Evolutionary conservation across 2,797 vertebrate species (phyloP), one percentile per base, ranked within the genome.

Genomic region (Pantherophis alleghaniensis): DNA sequence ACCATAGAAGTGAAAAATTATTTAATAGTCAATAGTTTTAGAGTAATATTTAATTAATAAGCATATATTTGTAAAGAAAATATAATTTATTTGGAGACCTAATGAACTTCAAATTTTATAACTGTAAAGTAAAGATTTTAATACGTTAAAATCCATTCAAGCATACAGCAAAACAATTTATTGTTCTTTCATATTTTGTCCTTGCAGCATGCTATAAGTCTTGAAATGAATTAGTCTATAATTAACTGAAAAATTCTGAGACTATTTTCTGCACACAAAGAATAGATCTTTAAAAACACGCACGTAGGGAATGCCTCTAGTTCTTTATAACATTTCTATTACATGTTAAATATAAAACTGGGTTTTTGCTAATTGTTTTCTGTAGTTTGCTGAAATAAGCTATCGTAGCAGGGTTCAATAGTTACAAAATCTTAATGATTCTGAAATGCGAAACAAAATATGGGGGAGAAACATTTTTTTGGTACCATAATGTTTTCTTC

Each of bases 391-490:
- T 32, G 24, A 61, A 90, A 61, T 22, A 66, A 90, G 28, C 0
- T 26, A 93, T 94, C 89, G 10, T 92, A 47, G 28, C 42, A 24
- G 2, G 63, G 5, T 47, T 83, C 2, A 9, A 12, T 56, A 83
- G 37, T 47, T 83, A 91, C 92, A 79, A 5, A 0, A n/a, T 51
- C 88, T 22, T n/a, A 74, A 87, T 28, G 0, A 63, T 24, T 28
- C 28, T 51, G 92, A 94, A 93, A 5, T 94, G 22, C 24, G 74
- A 94, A 0, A 0, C 92, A 32, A 95, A 95, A 37, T 86, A 12
- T 86, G 26, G 6, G 55, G 90, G 60, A 88, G 37, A 91, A 28
- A 74, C 37, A 32, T 92, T 20, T 74, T 74, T 7, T 37, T 20
- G 32, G n/a, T 74, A 37, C n/a, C 66, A 37, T 18, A 89, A 10